A percentile compares a stretch with the other conserved stretches of the same genome.
Evolutionary conservation across 1,140 invertebrate species (phyloP).

Genomic region (Gryllus bimaculatus): DNA sequence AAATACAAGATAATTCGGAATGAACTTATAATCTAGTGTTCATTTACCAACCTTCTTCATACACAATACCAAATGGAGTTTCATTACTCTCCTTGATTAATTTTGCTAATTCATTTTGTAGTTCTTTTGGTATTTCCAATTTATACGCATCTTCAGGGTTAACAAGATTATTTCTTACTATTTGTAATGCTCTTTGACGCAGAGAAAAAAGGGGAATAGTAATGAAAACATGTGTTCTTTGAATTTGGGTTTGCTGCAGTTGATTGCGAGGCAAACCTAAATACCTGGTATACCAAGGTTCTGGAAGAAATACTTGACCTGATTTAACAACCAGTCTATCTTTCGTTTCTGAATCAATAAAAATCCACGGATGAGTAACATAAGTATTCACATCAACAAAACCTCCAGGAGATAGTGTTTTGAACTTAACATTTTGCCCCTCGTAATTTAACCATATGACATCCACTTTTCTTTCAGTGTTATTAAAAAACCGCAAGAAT

Average conservation of each 20-base stretch:
- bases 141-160: conserved; percentile 7
- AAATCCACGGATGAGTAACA: conserved; percentile 63
- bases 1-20: too few species aligned
- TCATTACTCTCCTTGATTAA: not conserved
- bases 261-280: conserved; percentile 17
- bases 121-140: not conserved
- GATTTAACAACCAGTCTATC: conserved; percentile 38
- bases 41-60: not conserved
- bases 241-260: conserved; percentile 23
- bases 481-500: conserved; percentile 60
- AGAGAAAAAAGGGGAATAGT: conserved; percentile 34
- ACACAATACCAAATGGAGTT: not conserved
- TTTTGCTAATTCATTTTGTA: conserved; percentile 11
- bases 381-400: conserved; percentile 57
- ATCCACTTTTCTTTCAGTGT: conserved; percentile 47
- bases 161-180: conserved; percentile 25
- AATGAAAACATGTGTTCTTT: conserved; percentile 31
- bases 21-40: not conserved
- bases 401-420: conserved; percentile 38
- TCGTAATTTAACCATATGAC: conserved; percentile 62
- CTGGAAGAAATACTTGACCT: conserved; percentile 34
- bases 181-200: conserved; percentile 31
- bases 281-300: conserved; percentile 27
- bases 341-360: conserved; percentile 48
- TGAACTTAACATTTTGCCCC: conserved; percentile 47